Evolutionary conservation across 2,113 vertebrate genomes (phyloP).

Genomic region (Vicugna pacos): DNA sequence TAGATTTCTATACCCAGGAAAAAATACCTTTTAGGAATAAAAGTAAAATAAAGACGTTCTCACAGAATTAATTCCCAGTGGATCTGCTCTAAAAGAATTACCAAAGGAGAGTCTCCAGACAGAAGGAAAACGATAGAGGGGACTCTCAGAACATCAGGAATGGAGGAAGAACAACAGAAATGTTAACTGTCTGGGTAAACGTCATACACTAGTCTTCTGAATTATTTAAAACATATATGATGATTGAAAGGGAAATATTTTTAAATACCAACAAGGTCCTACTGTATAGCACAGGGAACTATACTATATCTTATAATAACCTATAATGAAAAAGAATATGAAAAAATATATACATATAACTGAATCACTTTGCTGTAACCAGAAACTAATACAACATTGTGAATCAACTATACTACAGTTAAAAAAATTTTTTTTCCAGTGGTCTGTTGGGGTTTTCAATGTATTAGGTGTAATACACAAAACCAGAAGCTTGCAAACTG

Average conservation of each 20-base stretch:
- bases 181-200: neutral
- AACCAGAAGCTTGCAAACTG: neutral
- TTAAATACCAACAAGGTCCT: no score
- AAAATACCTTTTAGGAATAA: neutral
- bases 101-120: neutral
- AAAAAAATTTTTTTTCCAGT: neutral
- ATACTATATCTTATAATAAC: no score
- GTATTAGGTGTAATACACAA: neutral
- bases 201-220: neutral
- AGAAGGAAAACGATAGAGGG: neutral
- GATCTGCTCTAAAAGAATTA: neutral
- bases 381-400: no score
- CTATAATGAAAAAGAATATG: no score
- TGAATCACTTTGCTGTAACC: no score
- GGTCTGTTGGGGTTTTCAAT: neutral
- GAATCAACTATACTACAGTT: no score
- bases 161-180: neutral
- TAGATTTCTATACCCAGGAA: neutral
- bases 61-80: neutral
- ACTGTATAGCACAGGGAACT: no score
- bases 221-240: neutral
- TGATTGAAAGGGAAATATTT: neutral
- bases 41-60: slow-evolving; percentile 13
- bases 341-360: no score
- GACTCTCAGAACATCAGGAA: neutral